A percentile compares a stretch with the other conserved stretches of the same genome.
Evolutionary conservation across 2,113 vertebrate species (phyloP).

Genomic region (Apistogramma diplotaenia): DNA sequence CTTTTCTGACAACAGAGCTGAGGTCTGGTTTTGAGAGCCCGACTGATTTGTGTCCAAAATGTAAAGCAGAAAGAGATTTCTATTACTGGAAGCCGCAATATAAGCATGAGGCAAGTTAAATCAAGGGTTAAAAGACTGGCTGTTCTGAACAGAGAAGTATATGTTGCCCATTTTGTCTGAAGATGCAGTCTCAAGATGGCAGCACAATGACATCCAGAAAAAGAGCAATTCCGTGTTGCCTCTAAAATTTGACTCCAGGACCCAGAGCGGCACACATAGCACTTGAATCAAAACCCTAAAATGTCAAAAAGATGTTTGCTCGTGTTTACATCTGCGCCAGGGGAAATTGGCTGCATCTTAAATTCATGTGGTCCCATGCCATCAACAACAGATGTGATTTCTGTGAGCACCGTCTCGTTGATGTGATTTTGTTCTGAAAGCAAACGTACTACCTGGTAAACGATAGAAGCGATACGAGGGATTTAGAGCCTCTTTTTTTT

Average conservation of each 20-base stretch:
- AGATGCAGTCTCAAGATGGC: background rate
- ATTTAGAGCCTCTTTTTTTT: background rate
- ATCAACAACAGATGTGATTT: background rate
- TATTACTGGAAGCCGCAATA: background rate
- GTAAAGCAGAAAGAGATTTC: background rate
- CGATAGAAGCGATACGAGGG: background rate
- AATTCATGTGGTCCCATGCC: background rate
- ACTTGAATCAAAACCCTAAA: background rate
- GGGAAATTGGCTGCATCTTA: background rate
- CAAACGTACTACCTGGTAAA: background rate
- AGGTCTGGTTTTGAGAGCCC: conserved; percentile 4
- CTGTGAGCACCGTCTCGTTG: background rate
- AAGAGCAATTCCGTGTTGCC: background rate
- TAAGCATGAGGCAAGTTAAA: background rate
- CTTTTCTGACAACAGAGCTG: conserved; percentile 18
- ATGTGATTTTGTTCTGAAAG: background rate
- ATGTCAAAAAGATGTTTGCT: background rate
- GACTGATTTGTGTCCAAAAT: conserved; percentile 3
- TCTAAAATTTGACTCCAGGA: conserved; percentile 4
- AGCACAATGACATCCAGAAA: background rate
- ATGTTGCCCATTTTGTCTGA: background rate
- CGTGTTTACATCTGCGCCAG: background rate
- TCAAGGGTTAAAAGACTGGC: background rate
- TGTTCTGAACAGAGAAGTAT: background rate
- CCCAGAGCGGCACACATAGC: background rate